Conservation (phyloP, 2,113 vertebrate genomes). For the Scomber scombrus region DNA sequence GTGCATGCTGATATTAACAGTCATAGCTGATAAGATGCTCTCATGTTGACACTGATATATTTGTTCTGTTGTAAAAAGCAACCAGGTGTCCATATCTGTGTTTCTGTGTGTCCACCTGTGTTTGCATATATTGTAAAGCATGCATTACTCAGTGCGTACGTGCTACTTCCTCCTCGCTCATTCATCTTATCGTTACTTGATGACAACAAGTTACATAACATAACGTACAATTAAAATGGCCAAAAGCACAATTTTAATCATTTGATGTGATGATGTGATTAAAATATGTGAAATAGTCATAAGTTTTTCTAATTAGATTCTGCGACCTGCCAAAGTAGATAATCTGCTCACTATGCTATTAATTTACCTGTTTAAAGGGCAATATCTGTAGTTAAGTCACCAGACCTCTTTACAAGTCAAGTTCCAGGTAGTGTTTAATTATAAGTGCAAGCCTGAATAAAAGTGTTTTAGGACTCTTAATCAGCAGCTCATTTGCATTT, state of each 20-base stretch:
- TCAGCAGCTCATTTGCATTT: too few species aligned
- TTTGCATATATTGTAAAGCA: background rate
- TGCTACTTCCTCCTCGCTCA: background rate
- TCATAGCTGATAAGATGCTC: background rate
- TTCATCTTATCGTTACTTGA: constrained; percentile 6
- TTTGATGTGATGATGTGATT: background rate
- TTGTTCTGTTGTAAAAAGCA: background rate
- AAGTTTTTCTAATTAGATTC: background rate
- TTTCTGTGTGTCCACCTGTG: constrained; percentile 11
- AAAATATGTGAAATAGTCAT: too few species aligned
- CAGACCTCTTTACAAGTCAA: too few species aligned
- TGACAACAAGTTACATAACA: background rate
- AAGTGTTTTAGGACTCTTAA: too few species aligned
- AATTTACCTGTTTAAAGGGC: too few species aligned
- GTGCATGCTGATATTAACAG: background rate
- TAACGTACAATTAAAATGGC: background rate
- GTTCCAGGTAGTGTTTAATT: too few species aligned
- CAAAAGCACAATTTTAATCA: background rate
- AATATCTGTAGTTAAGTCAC: too few species aligned
- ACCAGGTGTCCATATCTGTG: background rate
- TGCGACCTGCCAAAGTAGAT: background rate
- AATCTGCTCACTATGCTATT: too few species aligned
- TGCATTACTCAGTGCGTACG: background rate
- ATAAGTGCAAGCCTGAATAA: too few species aligned
- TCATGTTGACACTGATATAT: background rate